Conservation (phyloP, 2,888 invertebrate genomes). For the Cosmia pyralina region DNA sequence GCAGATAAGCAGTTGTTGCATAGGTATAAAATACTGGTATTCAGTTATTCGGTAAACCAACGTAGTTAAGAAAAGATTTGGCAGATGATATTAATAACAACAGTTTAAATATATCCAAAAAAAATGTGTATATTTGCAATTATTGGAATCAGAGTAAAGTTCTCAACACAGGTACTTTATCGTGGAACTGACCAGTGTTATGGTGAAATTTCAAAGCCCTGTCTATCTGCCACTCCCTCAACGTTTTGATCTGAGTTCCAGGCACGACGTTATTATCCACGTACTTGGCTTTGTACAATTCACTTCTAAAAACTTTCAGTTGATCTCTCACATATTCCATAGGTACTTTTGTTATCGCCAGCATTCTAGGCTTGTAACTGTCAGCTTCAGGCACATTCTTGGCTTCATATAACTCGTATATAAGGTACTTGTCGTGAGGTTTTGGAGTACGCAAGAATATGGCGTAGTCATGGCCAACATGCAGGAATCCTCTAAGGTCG, state of each 20-base stretch:
- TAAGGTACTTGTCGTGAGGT: conserved; percentile 78
- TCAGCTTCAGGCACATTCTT: conserved; percentile 74
- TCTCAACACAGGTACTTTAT: conserved; percentile 72
- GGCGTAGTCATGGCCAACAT: conserved; percentile 83
- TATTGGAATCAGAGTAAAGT: conserved; percentile 64
- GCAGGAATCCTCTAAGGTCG: conserved; percentile 78
- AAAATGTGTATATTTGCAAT: neutral
- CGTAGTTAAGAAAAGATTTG: too few relatives aligned
- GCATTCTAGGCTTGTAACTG: conserved; percentile 74
- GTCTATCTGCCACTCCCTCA: conserved; percentile 86
- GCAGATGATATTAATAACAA: neutral
- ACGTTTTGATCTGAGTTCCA: conserved; percentile 80
- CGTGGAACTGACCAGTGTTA: conserved; percentile 61
- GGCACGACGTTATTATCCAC: conserved; percentile 78
- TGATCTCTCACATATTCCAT: conserved; percentile 81
- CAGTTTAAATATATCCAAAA: neutral
- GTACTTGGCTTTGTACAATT: conserved; percentile 80
- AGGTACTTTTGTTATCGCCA: conserved; percentile 83
- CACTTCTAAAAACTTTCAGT: conserved; percentile 74
- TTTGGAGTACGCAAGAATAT: conserved; percentile 78
- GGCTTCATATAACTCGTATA: conserved; percentile 83
- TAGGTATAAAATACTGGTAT: neutral
- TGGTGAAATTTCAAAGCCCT: conserved; percentile 69
- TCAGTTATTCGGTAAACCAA: too few relatives aligned
- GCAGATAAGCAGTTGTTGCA: neutral